Evolutionary conservation across 2,888 invertebrate genomes (phyloP), one percentile per base, ranked within the genome.

Genomic region (Thelaira solivaga): DNA sequence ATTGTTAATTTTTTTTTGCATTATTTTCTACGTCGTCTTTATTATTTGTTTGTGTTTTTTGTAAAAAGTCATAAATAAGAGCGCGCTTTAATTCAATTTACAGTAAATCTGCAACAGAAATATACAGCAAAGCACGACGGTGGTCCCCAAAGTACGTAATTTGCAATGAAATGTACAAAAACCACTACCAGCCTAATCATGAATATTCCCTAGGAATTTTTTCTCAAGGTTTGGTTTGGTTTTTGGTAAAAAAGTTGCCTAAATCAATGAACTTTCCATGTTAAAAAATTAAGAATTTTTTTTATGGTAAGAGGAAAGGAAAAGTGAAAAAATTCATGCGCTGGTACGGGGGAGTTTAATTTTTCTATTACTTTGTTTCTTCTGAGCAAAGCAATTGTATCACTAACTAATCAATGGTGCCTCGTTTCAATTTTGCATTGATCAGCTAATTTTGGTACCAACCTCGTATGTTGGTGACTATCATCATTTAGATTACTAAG

Each of bases 11-110:
- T 47, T 75, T 47, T 68, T 31, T 11, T 31, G 41, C 8, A 26
- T 10, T 11, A 4, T 47, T 74, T 55, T 65, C 39, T 43, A 43
- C 10, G 26, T 57, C 57, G 36, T 39, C 29, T 61, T 45, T 47
- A 47, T 61, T 36, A 39, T 59, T 61, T 73, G 51, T 36, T 62
- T 59, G 22, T 49, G 29, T 47, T 53, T 53, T n/a, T 26, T 24
- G 57, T 59, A 39, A 64, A 65, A 45, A 29, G 36, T n/a, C 18
- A 53, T 75, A 75, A 78, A 69, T 71, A 71, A 78, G 78, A 78
- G 78, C 74, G 78, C 78, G 74, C 69, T 74, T 78, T 78, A 78
- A 78, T 74, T 78, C 78, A 78, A 78, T 78, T 78, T 78, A 78
- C 29, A 64, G 57, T 51, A 73, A 77, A 77, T 68, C 62, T 62